Base-by-base conservation (phyloP, 2,888 invertebrate species). In the Sussaba pulchella region DNA sequence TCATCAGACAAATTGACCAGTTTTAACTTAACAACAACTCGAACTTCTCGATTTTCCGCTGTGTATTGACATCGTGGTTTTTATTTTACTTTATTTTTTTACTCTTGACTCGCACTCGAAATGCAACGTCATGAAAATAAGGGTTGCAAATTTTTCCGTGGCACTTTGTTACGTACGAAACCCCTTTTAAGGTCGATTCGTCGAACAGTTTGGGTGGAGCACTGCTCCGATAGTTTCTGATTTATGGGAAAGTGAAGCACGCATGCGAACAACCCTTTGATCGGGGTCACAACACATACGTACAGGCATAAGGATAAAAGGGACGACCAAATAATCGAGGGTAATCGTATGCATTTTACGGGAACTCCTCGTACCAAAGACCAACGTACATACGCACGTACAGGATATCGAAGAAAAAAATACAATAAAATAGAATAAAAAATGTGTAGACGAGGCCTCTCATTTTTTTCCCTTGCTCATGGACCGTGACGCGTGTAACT, bases 311-410 rank as follows among this genome's bases (percentile, higher is more conserved):
- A 85, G 84, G 84, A 82, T 85, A 85, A 85, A 80, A 86, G 83
- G n/a, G 83, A 75, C 80, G 84, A 75, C 78, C 81, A 81, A 85
- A 83, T 75, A 71, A 73, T 79, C 80, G 85, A 82, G 86, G 87
- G 89, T 91, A 90, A 91, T 91, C 88, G 89, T 88, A 91, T 90
- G 91, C 91, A 87, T 90, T 90, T 91, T 87, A 88, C 86, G 81
- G 85, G 87, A 69, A 85, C 88, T 86, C 84, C 67, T 63, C 63
- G 61, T 61, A 69, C 61, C n/a, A n/a, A 39, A 10, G 31, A 57
- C 31, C 72, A 52, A 74, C 69, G 64, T 64, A 79, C 64, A 69
- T 45, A 50, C 70, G 47, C 41, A 61, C n/a, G n/a, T 71, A 64
- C 69, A 17, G 43, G 24, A 63, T 47, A 31, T 45, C 36, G 66